Conservation (phyloP, 2,797 vertebrate species). For the Xenops minutus region DNA sequence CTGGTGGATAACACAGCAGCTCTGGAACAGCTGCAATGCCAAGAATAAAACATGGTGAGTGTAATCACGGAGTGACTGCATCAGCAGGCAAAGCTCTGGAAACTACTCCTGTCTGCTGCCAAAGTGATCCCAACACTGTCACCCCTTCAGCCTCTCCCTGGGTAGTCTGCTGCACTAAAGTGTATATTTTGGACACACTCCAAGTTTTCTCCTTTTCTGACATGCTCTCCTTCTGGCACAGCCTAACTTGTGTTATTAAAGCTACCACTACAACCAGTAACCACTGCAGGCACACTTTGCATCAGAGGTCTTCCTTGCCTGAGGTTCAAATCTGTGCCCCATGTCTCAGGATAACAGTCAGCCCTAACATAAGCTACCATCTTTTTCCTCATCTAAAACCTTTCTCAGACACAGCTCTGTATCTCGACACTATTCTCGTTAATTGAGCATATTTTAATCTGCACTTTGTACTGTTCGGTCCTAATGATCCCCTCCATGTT, state of each 20-base stretch:
- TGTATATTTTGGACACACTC: not conserved
- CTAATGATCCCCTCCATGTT: not conserved
- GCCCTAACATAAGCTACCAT: not conserved
- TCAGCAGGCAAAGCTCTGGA: not conserved
- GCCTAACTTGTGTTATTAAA: not conserved
- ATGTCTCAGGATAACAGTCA: not conserved
- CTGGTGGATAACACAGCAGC: not conserved
- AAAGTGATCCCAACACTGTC: not conserved
- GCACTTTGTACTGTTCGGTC: not conserved
- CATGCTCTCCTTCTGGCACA: fast-evolving
- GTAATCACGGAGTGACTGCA: not conserved
- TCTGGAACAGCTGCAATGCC: not conserved
- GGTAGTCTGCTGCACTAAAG: not conserved
- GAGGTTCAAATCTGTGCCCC: not conserved
- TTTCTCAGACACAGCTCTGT: not conserved
- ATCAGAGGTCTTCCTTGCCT: not conserved
- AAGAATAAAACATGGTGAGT: not conserved
- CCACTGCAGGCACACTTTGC: not conserved
- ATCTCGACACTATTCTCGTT: not conserved
- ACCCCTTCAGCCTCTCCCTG: not conserved
- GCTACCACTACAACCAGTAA: not conserved
- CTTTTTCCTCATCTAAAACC: not conserved
- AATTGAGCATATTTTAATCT: not conserved
- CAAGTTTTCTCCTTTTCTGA: not conserved
- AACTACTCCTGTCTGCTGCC: not conserved